Evolutionary conservation across 2,888 invertebrate genomes (phyloP).

Genomic region (Leptopterna dolabrata): DNA sequence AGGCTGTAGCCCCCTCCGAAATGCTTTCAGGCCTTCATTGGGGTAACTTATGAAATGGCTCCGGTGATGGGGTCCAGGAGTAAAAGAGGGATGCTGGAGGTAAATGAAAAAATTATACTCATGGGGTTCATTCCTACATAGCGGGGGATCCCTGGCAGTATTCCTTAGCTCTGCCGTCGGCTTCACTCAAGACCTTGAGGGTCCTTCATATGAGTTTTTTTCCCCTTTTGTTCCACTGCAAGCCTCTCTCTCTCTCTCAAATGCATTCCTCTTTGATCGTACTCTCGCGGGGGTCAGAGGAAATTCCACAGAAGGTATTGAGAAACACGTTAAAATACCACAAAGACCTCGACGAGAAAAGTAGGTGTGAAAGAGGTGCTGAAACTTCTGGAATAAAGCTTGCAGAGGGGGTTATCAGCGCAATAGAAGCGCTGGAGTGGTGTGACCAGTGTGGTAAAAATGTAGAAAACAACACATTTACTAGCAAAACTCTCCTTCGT

Average conservation of each 20-base stretch:
- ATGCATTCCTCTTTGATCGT: neutral
- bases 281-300: neutral
- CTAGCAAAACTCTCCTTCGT: too few species aligned
- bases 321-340: neutral
- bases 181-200: neutral
- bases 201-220: neutral
- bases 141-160: neutral
- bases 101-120: constrained; percentile 48
- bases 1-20: neutral
- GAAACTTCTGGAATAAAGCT: too few species aligned
- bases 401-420: too few species aligned
- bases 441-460: too few species aligned
- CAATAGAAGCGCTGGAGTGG: too few species aligned
- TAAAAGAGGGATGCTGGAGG: constrained; percentile 16
- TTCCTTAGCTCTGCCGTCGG: neutral
- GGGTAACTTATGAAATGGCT: constrained; percentile 37
- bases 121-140: constrained; percentile 28
- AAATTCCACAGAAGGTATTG: neutral
- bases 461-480: too few species aligned
- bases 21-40: neutral
- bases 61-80: neutral
- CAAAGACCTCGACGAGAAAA: too few species aligned
- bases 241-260: neutral
- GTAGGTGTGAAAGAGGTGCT: too few species aligned
- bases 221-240: neutral